phyloP scores from a whole-genome alignment of 1,140 invertebrate species.

The Trachymyrmex cornetzi region DNA sequence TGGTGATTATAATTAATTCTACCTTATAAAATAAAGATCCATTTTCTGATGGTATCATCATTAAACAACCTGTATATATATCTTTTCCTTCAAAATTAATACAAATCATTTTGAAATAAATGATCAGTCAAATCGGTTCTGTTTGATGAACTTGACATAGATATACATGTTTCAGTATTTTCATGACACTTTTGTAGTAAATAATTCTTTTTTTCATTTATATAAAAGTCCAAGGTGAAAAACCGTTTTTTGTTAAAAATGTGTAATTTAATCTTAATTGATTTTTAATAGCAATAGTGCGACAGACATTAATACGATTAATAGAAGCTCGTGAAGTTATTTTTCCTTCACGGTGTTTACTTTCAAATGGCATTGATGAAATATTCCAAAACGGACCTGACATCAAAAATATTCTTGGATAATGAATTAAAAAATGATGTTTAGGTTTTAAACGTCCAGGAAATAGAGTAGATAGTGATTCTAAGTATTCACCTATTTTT shows the following conservation, averaged over 20 bases:
- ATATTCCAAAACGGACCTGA: slow-evolving; percentile 2
- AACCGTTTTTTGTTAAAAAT: too few species aligned
- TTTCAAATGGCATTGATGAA: slow-evolving; percentile 3
- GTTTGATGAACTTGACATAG: too few species aligned
- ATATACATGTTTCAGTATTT: too few species aligned
- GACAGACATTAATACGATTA: not conserved
- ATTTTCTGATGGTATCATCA: not conserved
- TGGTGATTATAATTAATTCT: not conserved
- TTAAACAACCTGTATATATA: not conserved
- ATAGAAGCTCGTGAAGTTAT: not conserved
- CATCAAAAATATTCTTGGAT: not conserved
- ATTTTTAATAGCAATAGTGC: not conserved
- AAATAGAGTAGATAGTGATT: not conserved
- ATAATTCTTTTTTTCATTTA: too few species aligned
- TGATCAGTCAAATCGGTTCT: too few species aligned
- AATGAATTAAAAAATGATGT: not conserved
- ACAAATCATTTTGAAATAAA: too few species aligned
- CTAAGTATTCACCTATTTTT: not conserved
- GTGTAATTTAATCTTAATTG: slow-evolving; percentile 18
- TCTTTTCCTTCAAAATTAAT: not conserved
- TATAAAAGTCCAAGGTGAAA: not conserved
- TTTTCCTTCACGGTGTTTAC: not conserved
- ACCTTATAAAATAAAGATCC: not conserved
- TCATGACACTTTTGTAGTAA: too few species aligned
- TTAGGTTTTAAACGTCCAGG: not conserved